A percentile compares a stretch with the other conserved stretches of the same genome.
These are phyloP conservation scores for Oncorhynchus nerka DNA, from an alignment of 2,113 vertebrate species.

Conservation along the genomic window DNA sequence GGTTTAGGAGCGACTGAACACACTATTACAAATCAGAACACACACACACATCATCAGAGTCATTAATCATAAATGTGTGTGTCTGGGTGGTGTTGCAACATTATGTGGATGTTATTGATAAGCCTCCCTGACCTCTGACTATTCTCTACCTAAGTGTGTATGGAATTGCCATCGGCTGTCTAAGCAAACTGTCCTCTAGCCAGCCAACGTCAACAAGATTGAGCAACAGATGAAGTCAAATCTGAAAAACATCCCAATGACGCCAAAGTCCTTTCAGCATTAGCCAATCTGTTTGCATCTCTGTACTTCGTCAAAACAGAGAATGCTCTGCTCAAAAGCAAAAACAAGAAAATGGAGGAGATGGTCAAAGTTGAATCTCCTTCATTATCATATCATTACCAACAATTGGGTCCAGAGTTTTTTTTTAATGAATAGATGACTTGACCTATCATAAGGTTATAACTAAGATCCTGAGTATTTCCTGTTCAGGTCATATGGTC, in stretches of 20 bases:
- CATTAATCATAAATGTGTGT: neutral
- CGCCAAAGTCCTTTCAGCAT: neutral
- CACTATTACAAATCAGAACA: neutral
- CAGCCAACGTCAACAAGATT: constrained; percentile 38
- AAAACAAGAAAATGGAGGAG: neutral
- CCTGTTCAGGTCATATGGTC: too few relatives aligned
- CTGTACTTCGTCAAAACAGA: neutral
- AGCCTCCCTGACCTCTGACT: neutral
- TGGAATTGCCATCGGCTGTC: constrained; percentile 41
- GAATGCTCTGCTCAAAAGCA: neutral
- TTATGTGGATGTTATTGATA: neutral
- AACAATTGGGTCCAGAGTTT: neutral
- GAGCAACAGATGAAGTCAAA: neutral
- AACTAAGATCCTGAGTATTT: too few relatives aligned
- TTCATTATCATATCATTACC: neutral
- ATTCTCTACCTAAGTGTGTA: neutral
- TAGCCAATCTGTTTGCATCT: neutral
- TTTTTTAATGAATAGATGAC: too few relatives aligned
- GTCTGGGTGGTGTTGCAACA: neutral
- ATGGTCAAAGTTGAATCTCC: neutral
- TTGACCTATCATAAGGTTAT: too few relatives aligned
- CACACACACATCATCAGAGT: neutral
- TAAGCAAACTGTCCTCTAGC: constrained; percentile 32
- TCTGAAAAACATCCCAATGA: neutral
- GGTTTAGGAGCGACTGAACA: neutral